Base-by-base conservation (phyloP, 2,888 invertebrate species). In the Cyclophora punctaria region DNA sequence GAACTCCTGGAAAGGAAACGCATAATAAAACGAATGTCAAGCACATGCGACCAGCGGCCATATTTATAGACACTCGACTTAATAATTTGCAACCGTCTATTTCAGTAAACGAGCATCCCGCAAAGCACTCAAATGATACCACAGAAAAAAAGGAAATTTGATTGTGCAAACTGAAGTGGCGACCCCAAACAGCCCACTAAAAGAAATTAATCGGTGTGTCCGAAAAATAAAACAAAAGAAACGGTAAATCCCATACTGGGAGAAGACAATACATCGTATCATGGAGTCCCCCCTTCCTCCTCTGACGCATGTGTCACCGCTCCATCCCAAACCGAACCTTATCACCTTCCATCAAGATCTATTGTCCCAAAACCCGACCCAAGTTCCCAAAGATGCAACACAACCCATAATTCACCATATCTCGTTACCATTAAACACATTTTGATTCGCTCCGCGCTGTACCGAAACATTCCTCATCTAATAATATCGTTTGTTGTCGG, bases 261-360 rank as follows among this genome's bases (percentile, higher is more conserved):
- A 69, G 78, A 79, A 83, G 84, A 83, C 81, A 83, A 80, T 84
- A 81, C 80, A 82, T 79, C 70, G 78, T 75, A 72, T 78, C 81
- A 84, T 86, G 37, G 82, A 84, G 83, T 79, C 60, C 63, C 63
- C 51, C 66, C 52, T 40, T 53, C 52, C 66, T 51, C 57, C 59
- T 59, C 60, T 66, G 57, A 84, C 85, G 85, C 87, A 86, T 83
- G 86, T 88, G 83, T 81, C 71, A 71, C 70, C 70, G 58, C 66
- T 51, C 61, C 57, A 54, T 52, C 51, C 67, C 73, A 66, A 58
- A 76, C 62, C 60, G 64, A 54, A 69, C 82, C 72, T 67, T 84
- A 75, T 64, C 62, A 51, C 71, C 55, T 52, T 47, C 53, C 41
- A 59, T 65, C 74, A 83, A 74, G 77, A 71, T 57, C 63, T 72